A percentile compares a stretch with the other conserved stretches of the same genome.
phyloP scores from a whole-genome alignment of 53 echinoderm and acorn worm species.

The Arbacia lixula region DNA sequence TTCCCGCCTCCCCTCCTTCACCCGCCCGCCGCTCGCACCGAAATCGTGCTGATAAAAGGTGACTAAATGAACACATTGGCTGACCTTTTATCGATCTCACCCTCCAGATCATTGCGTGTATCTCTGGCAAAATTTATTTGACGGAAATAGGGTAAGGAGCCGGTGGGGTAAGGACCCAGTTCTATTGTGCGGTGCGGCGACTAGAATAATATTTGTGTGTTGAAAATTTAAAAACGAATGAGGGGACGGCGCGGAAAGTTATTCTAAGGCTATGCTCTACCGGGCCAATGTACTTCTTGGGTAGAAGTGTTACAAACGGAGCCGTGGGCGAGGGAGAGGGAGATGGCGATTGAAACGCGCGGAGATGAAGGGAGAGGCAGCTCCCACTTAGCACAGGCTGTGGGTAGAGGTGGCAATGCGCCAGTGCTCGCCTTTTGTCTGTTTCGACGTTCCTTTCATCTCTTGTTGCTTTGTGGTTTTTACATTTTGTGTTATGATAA shows the following conservation, averaged over 20 bases:
- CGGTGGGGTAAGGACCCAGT: conserved; percentile 24
- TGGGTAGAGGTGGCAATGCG: too few relatives aligned
- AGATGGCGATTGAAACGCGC: neutral
- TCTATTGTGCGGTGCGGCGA: conserved; percentile 42
- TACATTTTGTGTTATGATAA: too few relatives aligned
- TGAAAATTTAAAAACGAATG: conserved; percentile 22
- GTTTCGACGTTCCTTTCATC: too few relatives aligned
- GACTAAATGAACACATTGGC: conserved; percentile 29
- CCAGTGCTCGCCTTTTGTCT: too few relatives aligned
- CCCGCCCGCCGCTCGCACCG: too few relatives aligned
- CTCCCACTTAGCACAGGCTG: too few relatives aligned
- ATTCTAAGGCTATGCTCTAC: conserved; percentile 38
- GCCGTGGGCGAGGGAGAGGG: neutral
- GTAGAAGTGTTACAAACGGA: conserved; percentile 27
- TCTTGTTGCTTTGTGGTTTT: too few relatives aligned
- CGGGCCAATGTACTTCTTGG: conserved; percentile 51
- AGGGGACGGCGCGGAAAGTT: conserved; percentile 6
- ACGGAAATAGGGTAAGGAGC: conserved; percentile 53
- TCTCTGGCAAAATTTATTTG: conserved; percentile 50
- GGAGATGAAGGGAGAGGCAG: neutral
- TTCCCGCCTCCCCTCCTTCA: too few relatives aligned
- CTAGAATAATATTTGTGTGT: conserved; percentile 54
- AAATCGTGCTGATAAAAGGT: too few relatives aligned
- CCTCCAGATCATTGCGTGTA: conserved; percentile 48
- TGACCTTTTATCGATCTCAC: conserved; percentile 19